Evolutionary conservation across 2,797 vertebrate species (phyloP), one percentile per base, ranked within the genome.

Genomic region (Sebastes hubbsi): DNA sequence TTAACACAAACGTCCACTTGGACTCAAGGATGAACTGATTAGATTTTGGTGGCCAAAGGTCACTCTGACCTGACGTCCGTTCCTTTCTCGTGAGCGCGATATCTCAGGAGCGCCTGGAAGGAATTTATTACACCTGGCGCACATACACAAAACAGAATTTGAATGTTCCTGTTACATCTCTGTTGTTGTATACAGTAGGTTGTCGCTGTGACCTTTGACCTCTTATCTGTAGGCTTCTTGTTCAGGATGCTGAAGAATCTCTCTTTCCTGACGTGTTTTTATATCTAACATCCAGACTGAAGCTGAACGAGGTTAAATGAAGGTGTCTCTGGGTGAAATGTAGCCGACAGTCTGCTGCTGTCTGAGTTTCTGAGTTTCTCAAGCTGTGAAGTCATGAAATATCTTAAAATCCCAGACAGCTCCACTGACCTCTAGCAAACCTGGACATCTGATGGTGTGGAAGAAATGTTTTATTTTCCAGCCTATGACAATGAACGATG

Each of bases 301-400:
- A 14, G 55, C 4, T 55, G 8, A 36, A 27, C 1, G 1, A 8
- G 32, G n/a, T 52, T 30, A 22, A 64, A 11, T 20, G 7, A 10
- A 18, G 6, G 20, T 58, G 13, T 80, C 22, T 83, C 1, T 60
- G 77, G 86, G 69, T 72, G 65, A 87, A 87, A 74, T 49, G 64
- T 30, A 12, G 56, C 54, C 18, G 63, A 65, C 67, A 4, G 63
- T 66, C 34, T 12, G 49, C 67, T 3, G 63, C 34, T 36, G 34
- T 66, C 54, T 60, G 54, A 29, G 5, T 59, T 66, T 55, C 52
- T 24, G 3, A 32, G 52, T 36, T 66, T 63, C n/a, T 10, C 29
- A 61, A 54, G 7, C 42, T n/a, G 29, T 81, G 54, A 83, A 74
- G 8, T 55, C 7, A 60, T 16, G 10, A 58, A 8, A 42, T 67